Conservation (phyloP, 1,140 invertebrate genomes). For the Megathymus violae region DNA sequence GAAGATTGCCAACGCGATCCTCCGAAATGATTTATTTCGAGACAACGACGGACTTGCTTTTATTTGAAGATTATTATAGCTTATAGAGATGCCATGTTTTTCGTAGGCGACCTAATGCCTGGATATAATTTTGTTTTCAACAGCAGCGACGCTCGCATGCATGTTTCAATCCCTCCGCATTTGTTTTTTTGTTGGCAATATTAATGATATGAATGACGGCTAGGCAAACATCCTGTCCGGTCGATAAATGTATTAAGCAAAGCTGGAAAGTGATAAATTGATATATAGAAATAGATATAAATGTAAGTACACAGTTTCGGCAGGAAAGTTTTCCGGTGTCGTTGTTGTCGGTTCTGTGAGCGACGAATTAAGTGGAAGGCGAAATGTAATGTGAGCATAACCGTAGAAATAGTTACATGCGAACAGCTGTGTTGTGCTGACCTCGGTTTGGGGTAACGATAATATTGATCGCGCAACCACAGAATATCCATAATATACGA, state of each 20-base stretch:
- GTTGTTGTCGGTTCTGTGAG: constrained; percentile 6
- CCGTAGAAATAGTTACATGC: constrained; percentile 4
- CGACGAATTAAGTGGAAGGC: neutral
- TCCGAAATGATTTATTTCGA: constrained; percentile 54
- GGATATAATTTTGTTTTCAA: constrained; percentile 8
- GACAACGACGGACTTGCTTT: constrained; percentile 34
- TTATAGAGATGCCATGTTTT: neutral
- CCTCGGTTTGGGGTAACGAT: constrained; percentile 26
- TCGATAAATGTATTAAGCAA: constrained; percentile 24
- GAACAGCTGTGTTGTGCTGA: constrained; percentile 5
- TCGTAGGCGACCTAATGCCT: too few species aligned
- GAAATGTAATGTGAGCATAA: neutral
- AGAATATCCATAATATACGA: neutral
- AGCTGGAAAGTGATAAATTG: constrained; percentile 29
- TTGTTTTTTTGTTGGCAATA: constrained; percentile 15
- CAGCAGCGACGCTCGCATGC: too few species aligned
- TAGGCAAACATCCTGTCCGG: constrained; percentile 23
- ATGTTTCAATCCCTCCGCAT: too few species aligned
- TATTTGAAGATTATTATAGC: neutral
- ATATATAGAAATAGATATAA: constrained; percentile 17
- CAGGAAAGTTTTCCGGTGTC: too few species aligned
- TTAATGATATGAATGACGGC: constrained; percentile 18
- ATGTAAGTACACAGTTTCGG: constrained; percentile 13
- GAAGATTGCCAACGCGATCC: constrained; percentile 9
- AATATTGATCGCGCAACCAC: constrained; percentile 20